Conservation (phyloP, 2,797 vertebrate species). For the Lepilemur septentrionalis region DNA sequence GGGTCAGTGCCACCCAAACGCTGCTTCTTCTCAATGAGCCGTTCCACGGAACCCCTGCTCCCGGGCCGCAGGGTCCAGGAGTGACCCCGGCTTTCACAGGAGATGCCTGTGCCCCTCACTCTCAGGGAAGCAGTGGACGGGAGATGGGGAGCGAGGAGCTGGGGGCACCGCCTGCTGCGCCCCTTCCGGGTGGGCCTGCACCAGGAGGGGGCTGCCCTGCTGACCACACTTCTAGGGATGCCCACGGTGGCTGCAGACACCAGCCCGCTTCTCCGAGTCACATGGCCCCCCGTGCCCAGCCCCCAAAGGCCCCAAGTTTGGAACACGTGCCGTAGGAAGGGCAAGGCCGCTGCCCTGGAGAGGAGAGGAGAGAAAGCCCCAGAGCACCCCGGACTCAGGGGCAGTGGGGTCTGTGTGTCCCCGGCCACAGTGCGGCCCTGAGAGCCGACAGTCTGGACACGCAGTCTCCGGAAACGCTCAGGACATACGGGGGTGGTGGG, state of each 20-base stretch:
- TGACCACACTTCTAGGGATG: rapidly evolving
- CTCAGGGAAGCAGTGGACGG: not conserved
- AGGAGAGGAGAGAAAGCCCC: not conserved
- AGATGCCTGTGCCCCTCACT: not conserved
- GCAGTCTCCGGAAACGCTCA: not conserved
- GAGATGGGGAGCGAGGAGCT: not conserved
- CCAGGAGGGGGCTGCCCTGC: not conserved
- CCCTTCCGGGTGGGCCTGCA: not conserved
- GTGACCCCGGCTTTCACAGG: not conserved
- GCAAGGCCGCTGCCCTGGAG: not conserved
- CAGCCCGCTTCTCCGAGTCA: not conserved
- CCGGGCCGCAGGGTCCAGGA: not conserved
- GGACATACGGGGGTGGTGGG: not conserved
- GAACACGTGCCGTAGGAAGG: rapidly evolving
- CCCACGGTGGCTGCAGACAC: not conserved
- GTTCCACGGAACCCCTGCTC: not conserved
- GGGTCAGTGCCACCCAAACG: not conserved
- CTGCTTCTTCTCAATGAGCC: not conserved
- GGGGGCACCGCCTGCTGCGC: not conserved
- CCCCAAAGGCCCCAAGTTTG: not conserved
- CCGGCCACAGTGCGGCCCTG: rapidly evolving
- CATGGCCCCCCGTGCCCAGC: rapidly evolving
- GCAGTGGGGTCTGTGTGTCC: rapidly evolving
- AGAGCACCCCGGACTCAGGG: rapidly evolving
- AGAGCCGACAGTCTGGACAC: not conserved